Base-by-base conservation (phyloP, 2,797 vertebrate species). In the Halcyon leucocephala region DNA sequence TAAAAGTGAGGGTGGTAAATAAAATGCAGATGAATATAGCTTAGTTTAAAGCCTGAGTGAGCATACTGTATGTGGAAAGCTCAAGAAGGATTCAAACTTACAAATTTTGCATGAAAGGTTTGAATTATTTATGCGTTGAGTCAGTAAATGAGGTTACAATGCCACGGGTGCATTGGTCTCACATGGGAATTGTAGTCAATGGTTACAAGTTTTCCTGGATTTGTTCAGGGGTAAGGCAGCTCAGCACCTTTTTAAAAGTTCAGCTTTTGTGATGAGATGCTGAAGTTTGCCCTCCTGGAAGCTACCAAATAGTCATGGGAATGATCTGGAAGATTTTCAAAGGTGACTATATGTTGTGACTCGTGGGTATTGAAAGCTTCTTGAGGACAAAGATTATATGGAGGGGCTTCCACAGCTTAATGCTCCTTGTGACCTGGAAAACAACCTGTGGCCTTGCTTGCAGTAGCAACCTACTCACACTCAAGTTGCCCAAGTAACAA, bases 61-160 rank as follows among this genome's bases (percentile, higher is more conserved):
- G 25, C 24, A 60, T 55, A n/a, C 9, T 65, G 21, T 35, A 46
- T 74, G 14, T 42, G 46, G 57, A 22, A 69, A 87, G 41, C 20
- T 70, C 46, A 88, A 82, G 67, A 90, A 86, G 10, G 31, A 69
- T 21, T 83, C 41, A 81, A 52, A 64, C 10, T 31, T 42, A 57
- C 24, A 78, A n/a, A 87, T 93, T 91, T 85, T 83, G 28, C 55
- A 58, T 22, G 17, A 87, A 91, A 76, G 37, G 18, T 7, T 73
- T 92, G 83, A 95, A 95, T 96, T 92, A 96, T 92, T 95, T 73
- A 95, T 96, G 35, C 37, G 67, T 51, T 73, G 71, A 94, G 60
- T 62, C 62, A 86, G 44, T 91, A 91, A 95, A 93, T 87, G 91
- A 92, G 69, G 77, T 90, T 95, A 90, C 2, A 17, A 67, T 90